Base-by-base conservation (phyloP, 1,140 invertebrate genomes). In the Drosophila jambulina region DNA sequence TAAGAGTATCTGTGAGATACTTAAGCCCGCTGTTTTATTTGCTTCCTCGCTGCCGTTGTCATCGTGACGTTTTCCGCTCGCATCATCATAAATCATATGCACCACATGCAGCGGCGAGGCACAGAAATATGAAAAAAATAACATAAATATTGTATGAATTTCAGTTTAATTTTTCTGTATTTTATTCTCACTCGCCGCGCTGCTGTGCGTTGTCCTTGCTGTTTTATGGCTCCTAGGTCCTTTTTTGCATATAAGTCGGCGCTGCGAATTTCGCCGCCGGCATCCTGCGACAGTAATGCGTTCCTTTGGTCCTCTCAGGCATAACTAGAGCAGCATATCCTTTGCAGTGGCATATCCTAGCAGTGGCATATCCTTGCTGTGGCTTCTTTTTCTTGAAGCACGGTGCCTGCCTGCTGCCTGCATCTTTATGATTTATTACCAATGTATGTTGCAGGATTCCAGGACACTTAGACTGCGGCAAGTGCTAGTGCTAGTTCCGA, bases 11-110 rank as follows among this genome's bases (percentile, higher is more conserved):
- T 49, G 56, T 21, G 51, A 60, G 75, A 59, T 38, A 65, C 62
- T 65, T 81, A 49, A 61, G 76, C 76, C 70, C 70, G 77, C 74
- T 85, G 82, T 57, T 85, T 60, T 61, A 68, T 67, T 80, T 65
- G 61, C 56, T 56, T 53, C 48, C 27, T 56, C 46, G 72, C 61
- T 68, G 72, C 51, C 53, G 78, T 59, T 75, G 80, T 81, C 65
- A 72, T 75, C 68, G 71, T 64, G 62, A 75, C 78, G 53, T 65
- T 76, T 76, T 75, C 80, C 79, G 65, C 69, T 82, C 54, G 75
- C 82, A 80, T 78, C 77, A 76, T 79, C 87, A 79, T 91, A 91
- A 91, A 91, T 91, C 83, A 87, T 80, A 78, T 74, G 80, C 87
- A 70, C 87, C 80, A 69, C 86, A 83, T 91, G 87, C 80, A 78